Conservation (phyloP, 2,113 vertebrate species). For the Myocastor coypus region DNA sequence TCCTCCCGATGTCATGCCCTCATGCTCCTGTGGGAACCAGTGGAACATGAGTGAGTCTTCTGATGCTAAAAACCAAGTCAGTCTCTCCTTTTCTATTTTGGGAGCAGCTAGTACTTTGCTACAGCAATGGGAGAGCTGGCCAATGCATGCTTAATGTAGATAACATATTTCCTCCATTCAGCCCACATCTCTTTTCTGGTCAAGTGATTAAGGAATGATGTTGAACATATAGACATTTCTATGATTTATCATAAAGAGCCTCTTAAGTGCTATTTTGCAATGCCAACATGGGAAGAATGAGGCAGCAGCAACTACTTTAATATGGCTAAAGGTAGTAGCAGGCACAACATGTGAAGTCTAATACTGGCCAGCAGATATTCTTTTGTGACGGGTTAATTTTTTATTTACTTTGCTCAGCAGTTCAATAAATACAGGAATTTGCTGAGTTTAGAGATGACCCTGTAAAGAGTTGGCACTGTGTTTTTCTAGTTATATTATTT, state of each 20-base stretch:
- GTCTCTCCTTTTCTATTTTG: neutral
- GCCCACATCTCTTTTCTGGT: conserved; percentile 7
- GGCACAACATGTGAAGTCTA: neutral
- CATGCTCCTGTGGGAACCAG: neutral
- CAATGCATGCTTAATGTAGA: neutral
- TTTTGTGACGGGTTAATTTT: neutral
- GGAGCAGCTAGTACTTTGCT: neutral
- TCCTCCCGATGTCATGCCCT: neutral
- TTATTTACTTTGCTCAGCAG: neutral
- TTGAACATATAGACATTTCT: conserved; percentile 45
- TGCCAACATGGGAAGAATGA: neutral
- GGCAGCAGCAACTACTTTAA: conserved; percentile 27
- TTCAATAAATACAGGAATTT: neutral
- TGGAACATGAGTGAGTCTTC: neutral
- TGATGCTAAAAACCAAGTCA: neutral
- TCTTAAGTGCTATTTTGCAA: conserved; percentile 23
- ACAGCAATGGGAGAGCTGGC: neutral
- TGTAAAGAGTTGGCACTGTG: neutral
- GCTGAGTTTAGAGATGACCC: neutral
- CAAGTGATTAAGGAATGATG: conserved; percentile 62
- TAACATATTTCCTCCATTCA: conserved; percentile 43
- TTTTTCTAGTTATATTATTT: conserved; percentile 30
- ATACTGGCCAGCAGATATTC: conserved; percentile 47
- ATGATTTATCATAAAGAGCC: neutral
- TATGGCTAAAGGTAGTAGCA: conserved; percentile 4